phyloP scores from a whole-genome alignment of 2,797 vertebrate genomes.

The Furcifer pardalis region DNA sequence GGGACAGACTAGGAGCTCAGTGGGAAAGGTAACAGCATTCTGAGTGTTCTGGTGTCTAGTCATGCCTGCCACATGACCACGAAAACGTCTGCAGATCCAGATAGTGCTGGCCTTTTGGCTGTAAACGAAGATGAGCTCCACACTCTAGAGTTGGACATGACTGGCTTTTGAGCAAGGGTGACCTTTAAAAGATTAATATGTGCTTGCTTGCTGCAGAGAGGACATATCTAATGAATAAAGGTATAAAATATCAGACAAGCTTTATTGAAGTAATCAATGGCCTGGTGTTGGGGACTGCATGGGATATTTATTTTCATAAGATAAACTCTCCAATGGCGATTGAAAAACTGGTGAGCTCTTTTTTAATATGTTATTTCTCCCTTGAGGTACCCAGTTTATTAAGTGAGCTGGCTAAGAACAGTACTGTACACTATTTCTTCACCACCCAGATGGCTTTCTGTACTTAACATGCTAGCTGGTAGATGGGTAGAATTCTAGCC shows the following conservation, averaged over 20 bases:
- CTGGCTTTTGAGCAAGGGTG: too few relatives aligned
- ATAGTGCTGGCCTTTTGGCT: too few relatives aligned
- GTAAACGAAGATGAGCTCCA: too few relatives aligned
- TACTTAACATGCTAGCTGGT: slow-evolving; percentile 49
- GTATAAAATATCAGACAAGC: background rate
- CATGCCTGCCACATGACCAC: too few relatives aligned
- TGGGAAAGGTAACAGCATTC: too few relatives aligned
- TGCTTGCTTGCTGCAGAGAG: background rate
- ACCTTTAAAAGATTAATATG: too few relatives aligned
- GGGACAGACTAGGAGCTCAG: too few relatives aligned
- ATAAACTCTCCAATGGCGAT: slow-evolving; percentile 16
- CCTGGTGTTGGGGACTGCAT: background rate
- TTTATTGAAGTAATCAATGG: background rate
- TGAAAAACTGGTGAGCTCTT: slow-evolving; percentile 23
- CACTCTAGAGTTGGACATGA: too few relatives aligned
- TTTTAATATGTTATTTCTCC: slow-evolving; percentile 20
- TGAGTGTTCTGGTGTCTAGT: too few relatives aligned
- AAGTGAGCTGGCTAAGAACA: slow-evolving; percentile 49
- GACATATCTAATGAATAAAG: background rate
- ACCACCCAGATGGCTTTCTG: slow-evolving; percentile 48
- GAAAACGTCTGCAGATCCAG: too few relatives aligned
- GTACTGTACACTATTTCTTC: slow-evolving; percentile 43
- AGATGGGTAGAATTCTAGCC: slow-evolving; percentile 51
- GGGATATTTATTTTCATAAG: slow-evolving; percentile 19
- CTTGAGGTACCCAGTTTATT: slow-evolving; percentile 23